Conservation (phyloP, 2,113 vertebrate genomes). For the Orthonyx spaldingii region DNA sequence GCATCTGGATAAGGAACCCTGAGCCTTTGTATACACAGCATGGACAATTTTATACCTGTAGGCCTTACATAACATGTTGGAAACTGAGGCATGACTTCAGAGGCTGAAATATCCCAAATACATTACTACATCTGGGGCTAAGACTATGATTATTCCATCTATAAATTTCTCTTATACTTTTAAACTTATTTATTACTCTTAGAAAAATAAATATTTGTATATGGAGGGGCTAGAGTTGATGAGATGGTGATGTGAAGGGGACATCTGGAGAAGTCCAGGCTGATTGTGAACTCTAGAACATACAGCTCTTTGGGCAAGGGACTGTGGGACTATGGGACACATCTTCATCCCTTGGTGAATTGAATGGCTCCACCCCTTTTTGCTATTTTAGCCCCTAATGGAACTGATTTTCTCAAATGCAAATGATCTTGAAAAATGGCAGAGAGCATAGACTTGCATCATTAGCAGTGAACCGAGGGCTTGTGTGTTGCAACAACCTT, state of each 20-base stretch:
- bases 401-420: neutral
- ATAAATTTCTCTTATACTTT: neutral
- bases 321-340: neutral
- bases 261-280: neutral
- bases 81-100: neutral
- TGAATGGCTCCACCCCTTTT: neutral
- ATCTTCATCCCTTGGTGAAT: neutral
- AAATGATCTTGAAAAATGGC: neutral
- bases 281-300: neutral
- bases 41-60: neutral
- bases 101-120: neutral
- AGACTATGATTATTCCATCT: neutral
- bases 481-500: conserved; percentile 12
- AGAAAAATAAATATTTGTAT: neutral
- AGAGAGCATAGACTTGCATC: neutral
- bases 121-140: neutral
- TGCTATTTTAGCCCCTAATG: neutral
- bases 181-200: neutral
- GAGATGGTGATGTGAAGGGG: neutral
- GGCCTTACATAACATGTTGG: neutral
- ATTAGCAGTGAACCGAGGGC: neutral
- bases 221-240: neutral
- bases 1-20: neutral
- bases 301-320: neutral
- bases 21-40: neutral